These are phyloP conservation scores for Leptopilina boulardi DNA, from an alignment of 1,140 invertebrate genomes.

Conservation along the genomic window DNA sequence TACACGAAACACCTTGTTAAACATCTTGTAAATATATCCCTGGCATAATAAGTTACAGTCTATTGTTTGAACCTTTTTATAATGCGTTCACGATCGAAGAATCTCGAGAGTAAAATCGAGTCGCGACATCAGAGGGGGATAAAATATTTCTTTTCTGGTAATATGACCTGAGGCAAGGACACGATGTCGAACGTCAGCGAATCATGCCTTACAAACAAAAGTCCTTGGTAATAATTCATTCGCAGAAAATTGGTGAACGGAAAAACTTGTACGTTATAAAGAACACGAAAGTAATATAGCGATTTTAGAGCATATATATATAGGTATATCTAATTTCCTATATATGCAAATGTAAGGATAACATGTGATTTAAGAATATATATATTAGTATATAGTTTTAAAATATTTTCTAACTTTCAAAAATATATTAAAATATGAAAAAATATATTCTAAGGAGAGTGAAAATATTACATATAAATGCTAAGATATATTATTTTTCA, in stretches of 20 bases:
- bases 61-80: constrained; percentile 15
- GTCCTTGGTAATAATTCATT: not conserved
- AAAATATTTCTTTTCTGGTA: constrained; percentile 32
- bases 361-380: too few species aligned
- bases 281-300: not conserved
- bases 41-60: constrained; percentile 8
- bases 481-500: too few species aligned
- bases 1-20: constrained; percentile 28
- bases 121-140: constrained; percentile 11
- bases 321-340: too few species aligned
- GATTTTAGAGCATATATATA: not conserved
- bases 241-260: constrained; percentile 21
- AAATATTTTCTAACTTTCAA: too few species aligned
- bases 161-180: constrained; percentile 14
- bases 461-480: too few species aligned
- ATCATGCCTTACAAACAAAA: constrained; percentile 33
- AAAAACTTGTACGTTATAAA: not conserved
- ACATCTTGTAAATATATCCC: constrained; percentile 22
- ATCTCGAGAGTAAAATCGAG: constrained; percentile 15
- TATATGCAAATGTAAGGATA: too few species aligned
- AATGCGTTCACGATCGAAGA: constrained; percentile 19
- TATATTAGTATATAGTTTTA: too few species aligned
- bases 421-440: too few species aligned
- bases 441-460: too few species aligned
- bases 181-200: constrained; percentile 33